Conservation (phyloP, 1,140 invertebrate genomes). For the Neelides sp. region DNA sequence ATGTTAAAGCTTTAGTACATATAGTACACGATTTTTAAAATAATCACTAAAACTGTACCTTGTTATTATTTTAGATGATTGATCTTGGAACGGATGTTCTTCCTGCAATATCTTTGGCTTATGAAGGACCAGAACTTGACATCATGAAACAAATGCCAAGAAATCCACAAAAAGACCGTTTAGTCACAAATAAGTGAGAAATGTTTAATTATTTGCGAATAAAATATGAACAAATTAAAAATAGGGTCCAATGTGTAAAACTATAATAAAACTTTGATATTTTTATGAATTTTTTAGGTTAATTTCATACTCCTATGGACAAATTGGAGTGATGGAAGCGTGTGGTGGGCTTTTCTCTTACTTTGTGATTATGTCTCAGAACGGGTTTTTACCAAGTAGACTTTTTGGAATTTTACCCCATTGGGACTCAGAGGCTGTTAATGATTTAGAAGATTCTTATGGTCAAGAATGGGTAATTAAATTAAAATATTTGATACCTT, state of each 20-base stretch:
- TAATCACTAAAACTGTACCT: neutral
- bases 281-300: slow-evolving; percentile 6
- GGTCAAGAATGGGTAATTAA: slow-evolving; percentile 44
- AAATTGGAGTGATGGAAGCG: slow-evolving; percentile 40
- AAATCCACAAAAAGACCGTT: slow-evolving; percentile 48
- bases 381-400: slow-evolving; percentile 42
- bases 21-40: too few relatives aligned
- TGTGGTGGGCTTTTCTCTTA: slow-evolving; percentile 41
- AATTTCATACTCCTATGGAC: slow-evolving; percentile 35
- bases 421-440: slow-evolving; percentile 43
- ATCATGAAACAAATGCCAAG: slow-evolving; percentile 54
- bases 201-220: neutral
- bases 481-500: neutral
- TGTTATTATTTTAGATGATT: slow-evolving; percentile 3
- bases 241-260: neutral
- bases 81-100: slow-evolving; percentile 35
- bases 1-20: slow-evolving; percentile 1
- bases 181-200: slow-evolving; percentile 47
- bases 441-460: slow-evolving; percentile 44
- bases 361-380: slow-evolving; percentile 46
- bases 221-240: neutral
- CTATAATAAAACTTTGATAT: neutral
- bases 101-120: slow-evolving; percentile 53
- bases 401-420: slow-evolving; percentile 38
- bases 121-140: slow-evolving; percentile 51